Base-by-base conservation (phyloP, 2,888 invertebrate genomes). In the Lasioglossum morio region DNA sequence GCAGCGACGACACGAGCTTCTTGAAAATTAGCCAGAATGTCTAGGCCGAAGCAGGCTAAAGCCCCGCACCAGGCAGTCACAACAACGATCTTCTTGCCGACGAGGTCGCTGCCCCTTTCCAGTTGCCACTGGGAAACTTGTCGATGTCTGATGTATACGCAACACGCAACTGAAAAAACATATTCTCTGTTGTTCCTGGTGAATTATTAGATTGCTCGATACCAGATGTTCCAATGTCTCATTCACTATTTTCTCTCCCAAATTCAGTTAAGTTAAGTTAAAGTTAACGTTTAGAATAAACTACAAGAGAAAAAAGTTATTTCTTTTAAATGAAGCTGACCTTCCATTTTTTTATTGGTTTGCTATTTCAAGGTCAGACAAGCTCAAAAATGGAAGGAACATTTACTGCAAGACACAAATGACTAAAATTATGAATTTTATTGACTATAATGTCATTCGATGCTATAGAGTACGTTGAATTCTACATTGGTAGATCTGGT, bases 11-110 rank as follows among this genome's bases (percentile, higher is more conserved):
- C 95, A 83, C 95, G 95, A 1, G 96, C 96, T 94, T 97, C 96
- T 95, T 97, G 97, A 93, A 97, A 97, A 93, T 96, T 96, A 1
- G 96, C 97, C 2, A 96, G 96, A 74, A 97, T 93, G 85, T 96
- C 96, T 10, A 96, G 94, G 0, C 97, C 97, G 57, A 96, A 92
- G 72, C 96, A 95, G 10, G 96, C 95, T 0, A 96, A 53, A 37
- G 95, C 91, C 12, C 97, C 97, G 48, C 96, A 91, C 74, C 95
- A 91, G 0, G 96, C 92, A 4, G 96, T 94, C 4, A 94, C 27
- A 3, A 82, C 46, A 66, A 94, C 77, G 46, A 89, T 79, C 48
- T 57, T 90, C 72, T 85, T 91, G 78, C 75, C 72, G 40, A 94
- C 90, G 66, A 91, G 87, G 69, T 90, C 79, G 14, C 66, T 79